These are phyloP conservation scores for Thalassoma bifasciatum DNA, from an alignment of 2,113 vertebrate genomes.

Conservation along the genomic window DNA sequence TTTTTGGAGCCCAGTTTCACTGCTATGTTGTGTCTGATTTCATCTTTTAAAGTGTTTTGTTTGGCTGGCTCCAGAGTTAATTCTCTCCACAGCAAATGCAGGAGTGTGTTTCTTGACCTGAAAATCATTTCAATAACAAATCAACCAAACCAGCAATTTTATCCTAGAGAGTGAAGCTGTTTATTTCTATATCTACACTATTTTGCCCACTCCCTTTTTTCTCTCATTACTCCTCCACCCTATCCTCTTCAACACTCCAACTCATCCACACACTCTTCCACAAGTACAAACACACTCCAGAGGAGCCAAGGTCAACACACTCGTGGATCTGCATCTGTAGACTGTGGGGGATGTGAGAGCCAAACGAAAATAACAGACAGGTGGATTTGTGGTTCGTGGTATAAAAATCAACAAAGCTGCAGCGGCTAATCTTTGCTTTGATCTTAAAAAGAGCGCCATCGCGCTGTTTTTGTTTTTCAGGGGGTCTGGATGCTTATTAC, in stretches of 20 bases:
- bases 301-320: constrained; percentile 46
- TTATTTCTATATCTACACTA: constrained; percentile 9
- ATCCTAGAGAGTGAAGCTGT: neutral
- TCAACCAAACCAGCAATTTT: neutral
- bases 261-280: constrained; percentile 21
- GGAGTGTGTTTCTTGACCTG: too few relatives aligned
- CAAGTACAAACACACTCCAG: constrained; percentile 37
- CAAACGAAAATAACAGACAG: constrained; percentile 35
- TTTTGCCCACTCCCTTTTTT: neutral
- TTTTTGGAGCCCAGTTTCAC: too few relatives aligned
- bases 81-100: neutral
- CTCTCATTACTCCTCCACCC: constrained; percentile 17
- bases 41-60: too few relatives aligned
- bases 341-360: constrained; percentile 30
- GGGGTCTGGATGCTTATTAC: constrained; percentile 41
- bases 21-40: too few relatives aligned
- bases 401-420: constrained; percentile 41
- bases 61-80: too few relatives aligned
- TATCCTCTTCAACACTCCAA: neutral
- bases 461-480: constrained; percentile 30
- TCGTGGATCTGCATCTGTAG: constrained; percentile 27
- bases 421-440: constrained; percentile 53
- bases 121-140: neutral
- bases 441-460: constrained; percentile 40
- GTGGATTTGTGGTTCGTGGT: constrained; percentile 24